Conservation (phyloP, 1,140 invertebrate genomes). For the Temnothorax curvispinosus region DNA sequence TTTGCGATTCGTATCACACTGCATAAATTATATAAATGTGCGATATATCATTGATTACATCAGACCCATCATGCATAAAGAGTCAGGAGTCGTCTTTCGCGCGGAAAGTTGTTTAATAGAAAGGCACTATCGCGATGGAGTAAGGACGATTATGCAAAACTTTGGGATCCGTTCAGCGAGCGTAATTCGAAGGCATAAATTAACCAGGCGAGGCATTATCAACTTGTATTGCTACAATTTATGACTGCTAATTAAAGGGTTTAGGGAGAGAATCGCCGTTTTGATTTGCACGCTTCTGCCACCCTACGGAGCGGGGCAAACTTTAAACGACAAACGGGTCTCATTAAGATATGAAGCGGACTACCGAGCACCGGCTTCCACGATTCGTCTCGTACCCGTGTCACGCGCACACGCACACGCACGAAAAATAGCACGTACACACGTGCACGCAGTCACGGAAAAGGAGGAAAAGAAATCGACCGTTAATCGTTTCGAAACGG, state of each 20-base stretch:
- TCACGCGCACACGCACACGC: not conserved
- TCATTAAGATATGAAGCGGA: constrained; percentile 82
- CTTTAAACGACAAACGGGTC: constrained; percentile 81
- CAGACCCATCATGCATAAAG: constrained; percentile 33
- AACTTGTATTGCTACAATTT: constrained; percentile 81
- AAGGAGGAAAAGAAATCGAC: not conserved
- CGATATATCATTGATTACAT: constrained; percentile 49
- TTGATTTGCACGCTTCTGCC: constrained; percentile 78
- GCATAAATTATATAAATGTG: constrained; percentile 55
- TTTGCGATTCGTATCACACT: constrained; percentile 29
- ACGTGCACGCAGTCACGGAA: not conserved
- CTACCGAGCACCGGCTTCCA: constrained; percentile 40
- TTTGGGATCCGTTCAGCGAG: constrained; percentile 52
- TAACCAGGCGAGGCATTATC: constrained; percentile 80
- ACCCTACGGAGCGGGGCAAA: constrained; percentile 74
- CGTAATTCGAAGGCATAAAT: constrained; percentile 75
- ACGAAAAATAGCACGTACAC: not conserved
- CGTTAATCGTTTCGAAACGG: constrained; percentile 17
- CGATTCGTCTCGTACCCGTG: constrained; percentile 42
- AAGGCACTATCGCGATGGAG: constrained; percentile 55
- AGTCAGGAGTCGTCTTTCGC: constrained; percentile 36
- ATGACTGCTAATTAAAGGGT: constrained; percentile 82
- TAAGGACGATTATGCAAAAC: constrained; percentile 56
- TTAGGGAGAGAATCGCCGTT: constrained; percentile 80
- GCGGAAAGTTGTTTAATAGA: constrained; percentile 61